Percentiles rank a stretch among this genome's conserved stretches.
Conservation (phyloP, 2,113 vertebrate species). For the Micromys minutus region DNA sequence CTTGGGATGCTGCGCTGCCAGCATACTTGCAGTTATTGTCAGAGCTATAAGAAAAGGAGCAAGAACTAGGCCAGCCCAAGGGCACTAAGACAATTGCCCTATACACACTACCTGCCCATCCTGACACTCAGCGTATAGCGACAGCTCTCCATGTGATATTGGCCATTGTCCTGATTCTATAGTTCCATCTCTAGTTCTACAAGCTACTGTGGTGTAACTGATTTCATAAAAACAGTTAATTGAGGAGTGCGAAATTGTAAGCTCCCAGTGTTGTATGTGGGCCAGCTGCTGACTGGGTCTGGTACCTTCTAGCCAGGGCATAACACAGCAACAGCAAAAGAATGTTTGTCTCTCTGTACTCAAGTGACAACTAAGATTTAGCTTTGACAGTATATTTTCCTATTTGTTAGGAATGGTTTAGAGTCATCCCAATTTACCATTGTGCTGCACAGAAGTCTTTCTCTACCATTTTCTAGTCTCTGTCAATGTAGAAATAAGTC, state of each 20-base stretch:
- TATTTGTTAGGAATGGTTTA: conserved; percentile 14
- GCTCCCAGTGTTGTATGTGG: background rate
- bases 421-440: background rate
- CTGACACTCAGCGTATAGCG: background rate
- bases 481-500: background rate
- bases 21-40: background rate
- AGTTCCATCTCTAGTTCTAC: background rate
- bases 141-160: background rate
- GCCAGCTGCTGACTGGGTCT: background rate
- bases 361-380: background rate
- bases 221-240: conserved; percentile 1
- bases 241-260: background rate
- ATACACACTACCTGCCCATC: background rate
- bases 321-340: background rate
- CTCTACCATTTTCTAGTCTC: background rate
- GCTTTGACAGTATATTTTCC: background rate
- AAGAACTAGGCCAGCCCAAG: background rate
- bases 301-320: background rate
- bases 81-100: background rate
- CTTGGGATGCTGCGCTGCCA: background rate
- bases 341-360: background rate
- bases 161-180: background rate
- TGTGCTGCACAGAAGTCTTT: background rate
- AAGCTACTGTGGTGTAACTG: background rate
- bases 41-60: background rate